phyloP scores from a whole-genome alignment of 2,888 invertebrate genomes.

The Chymomyza fuscimana region DNA sequence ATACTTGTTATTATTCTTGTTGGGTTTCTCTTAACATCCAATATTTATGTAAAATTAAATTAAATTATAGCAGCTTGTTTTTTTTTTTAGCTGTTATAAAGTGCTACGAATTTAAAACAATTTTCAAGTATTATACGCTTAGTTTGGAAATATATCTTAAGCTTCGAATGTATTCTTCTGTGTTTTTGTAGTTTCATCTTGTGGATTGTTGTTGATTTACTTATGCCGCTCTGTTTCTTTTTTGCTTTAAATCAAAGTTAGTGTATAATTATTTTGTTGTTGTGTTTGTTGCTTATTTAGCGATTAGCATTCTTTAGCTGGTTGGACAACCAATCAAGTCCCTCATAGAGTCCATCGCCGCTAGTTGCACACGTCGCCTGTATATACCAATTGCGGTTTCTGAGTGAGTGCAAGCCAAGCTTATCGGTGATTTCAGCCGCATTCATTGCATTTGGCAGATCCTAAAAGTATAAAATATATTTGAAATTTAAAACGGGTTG shows the following conservation, averaged over 20 bases:
- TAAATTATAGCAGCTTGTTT: constrained; percentile 59
- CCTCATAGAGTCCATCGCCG: constrained; percentile 99
- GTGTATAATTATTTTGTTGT: constrained; percentile 56
- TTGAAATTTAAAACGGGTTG: not conserved
- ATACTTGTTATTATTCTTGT: constrained; percentile 46
- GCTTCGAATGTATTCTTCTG: constrained; percentile 33
- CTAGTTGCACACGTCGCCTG: constrained; percentile 99
- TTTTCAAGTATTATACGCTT: constrained; percentile 19
- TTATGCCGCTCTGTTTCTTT: constrained; percentile 20
- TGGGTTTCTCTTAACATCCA: constrained; percentile 55
- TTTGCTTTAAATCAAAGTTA: constrained; percentile 50
- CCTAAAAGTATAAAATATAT: constrained; percentile 82
- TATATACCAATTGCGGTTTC: constrained; percentile 99
- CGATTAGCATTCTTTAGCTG: constrained; percentile 99
- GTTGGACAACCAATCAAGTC: constrained; percentile 99
- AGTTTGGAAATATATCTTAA: not conserved
- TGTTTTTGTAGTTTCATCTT: constrained; percentile 39
- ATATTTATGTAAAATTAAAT: constrained; percentile 69
- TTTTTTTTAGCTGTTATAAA: constrained; percentile 49
- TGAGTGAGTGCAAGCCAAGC: constrained; percentile 97
- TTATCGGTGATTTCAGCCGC: constrained; percentile 99
- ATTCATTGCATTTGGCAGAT: constrained; percentile 99
- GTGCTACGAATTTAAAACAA: constrained; percentile 55
- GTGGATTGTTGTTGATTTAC: constrained; percentile 13
- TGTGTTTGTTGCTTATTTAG: constrained; percentile 82